Base-by-base conservation (phyloP, 2,888 invertebrate genomes). In the Scrobipalpa atriplicella region DNA sequence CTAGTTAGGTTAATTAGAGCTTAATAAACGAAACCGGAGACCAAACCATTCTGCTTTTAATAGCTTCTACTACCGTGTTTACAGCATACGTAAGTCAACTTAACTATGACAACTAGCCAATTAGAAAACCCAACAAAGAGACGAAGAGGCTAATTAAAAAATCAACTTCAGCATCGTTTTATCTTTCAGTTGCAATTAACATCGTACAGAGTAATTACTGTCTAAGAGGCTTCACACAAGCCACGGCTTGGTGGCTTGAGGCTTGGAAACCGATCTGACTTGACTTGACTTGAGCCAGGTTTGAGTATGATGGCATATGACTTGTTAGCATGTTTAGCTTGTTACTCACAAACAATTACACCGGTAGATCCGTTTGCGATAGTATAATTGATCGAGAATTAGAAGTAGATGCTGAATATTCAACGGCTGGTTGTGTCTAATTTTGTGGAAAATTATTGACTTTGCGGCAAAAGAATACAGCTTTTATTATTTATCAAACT, bases 321-420 rank as follows among this genome's bases (percentile, higher is more conserved):
- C 62, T 47, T 29, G 51, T 43, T 62, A 66, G 71, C 77, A 76
- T 76, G 79, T 90, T 29, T 90, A 89, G 77, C 86, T 78, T 79
- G 82, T 90, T 88, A 86, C 84, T 89, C 78, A 84, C 89, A 80
- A 83, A 82, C 89, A 86, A 90, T 90, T 90, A 86, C 70, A 70
- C 68, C 38, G 36, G 19, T 16, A 16, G 29, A 62, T 43, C 5
- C 11, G 13, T 21, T 69, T 77, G n/a, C n/a, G 77, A 79, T 78
- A 73, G 68, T 69, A 71, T 79, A 81, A 79, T 78, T 77, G 72
- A 70, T 8, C n/a, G n/a, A n/a, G n/a, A n/a, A n/a, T n/a, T n/a
- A n/a, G n/a, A n/a, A n/a, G n/a, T n/a, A n/a, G n/a, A 69, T 66
- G 72, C 74, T 78, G 72, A 73, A 73, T 74, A 66, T 64, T 62